Base-by-base conservation (phyloP, 2,888 invertebrate species). In the Drosophila merina region DNA sequence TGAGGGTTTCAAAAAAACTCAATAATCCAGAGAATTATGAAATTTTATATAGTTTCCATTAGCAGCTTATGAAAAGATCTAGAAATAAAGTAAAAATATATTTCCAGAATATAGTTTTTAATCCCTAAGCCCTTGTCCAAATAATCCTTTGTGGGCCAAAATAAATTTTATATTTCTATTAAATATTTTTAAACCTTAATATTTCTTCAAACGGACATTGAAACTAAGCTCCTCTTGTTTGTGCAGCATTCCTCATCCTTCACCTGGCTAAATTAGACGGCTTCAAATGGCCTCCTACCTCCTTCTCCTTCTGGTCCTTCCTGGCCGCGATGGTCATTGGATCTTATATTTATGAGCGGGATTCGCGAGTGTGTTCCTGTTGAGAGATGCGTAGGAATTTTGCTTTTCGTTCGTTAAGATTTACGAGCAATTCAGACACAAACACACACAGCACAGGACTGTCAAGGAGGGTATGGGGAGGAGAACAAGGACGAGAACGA, bases 401-500 rank as follows among this genome's bases (percentile, higher is more conserved):
- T 70, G 86, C 78, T 78, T 85, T 86, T 77, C 79, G 88, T 74
- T 86, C 86, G 84, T 80, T 88, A 86, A 85, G 84, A 85, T 88
- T 85, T 85, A 85, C 88, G 84, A 85, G 78, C 57, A 77, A 66
- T 70, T 72, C 66, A 67, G 51, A 50, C 72, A 74, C 59, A 74
- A 20, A 49, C 42, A 60, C 30, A 62, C 12, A 20, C 48, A 40
- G 20, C 30, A 26, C 62, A 51, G 28, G 48, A 26, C 56, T 5
- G 12, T 12, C 20, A 64, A 12, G 52, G 26, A 30, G 48, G 36
- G n/a, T 12, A 6, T 36, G 36, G n/a, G 33, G 1, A 10, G n/a
- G 33, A 33, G 33, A 33, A 33, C 33, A 33, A 72, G 52, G 48
- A 40, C 48, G 33, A 44, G 47, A 31, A 4, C 9, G 5, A 9